phyloP scores from a whole-genome alignment of 2,888 invertebrate species.

The Malacosoma neustria region DNA sequence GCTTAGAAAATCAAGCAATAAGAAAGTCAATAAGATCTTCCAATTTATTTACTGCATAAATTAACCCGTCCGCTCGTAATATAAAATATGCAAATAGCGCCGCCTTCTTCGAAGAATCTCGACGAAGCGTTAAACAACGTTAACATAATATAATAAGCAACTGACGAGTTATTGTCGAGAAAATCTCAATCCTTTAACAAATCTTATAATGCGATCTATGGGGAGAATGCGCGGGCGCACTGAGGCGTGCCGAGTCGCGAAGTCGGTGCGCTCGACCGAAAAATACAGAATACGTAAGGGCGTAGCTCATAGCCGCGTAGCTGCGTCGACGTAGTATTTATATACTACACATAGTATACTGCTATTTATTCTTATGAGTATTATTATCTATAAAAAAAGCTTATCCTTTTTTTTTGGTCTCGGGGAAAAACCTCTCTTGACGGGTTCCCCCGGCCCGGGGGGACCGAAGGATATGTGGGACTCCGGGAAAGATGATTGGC shows the following conservation, averaged over 20 bases:
- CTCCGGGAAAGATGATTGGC: too few species aligned
- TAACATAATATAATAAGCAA: background rate
- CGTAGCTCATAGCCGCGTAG: constrained; percentile 20
- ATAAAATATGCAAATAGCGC: background rate
- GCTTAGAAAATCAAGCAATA: too few species aligned
- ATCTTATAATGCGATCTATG: constrained; percentile 39
- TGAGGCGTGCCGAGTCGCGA: constrained; percentile 34
- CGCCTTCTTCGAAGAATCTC: background rate
- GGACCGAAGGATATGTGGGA: too few species aligned
- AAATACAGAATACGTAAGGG: constrained; percentile 29
- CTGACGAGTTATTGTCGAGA: constrained; percentile 12
- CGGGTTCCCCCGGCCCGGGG: too few species aligned
- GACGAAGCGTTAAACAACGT: background rate
- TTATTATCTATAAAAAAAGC: too few species aligned
- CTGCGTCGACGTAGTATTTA: constrained; percentile 9
- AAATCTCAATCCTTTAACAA: constrained; percentile 39
- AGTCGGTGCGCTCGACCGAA: constrained; percentile 30
- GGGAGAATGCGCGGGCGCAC: constrained; percentile 26
- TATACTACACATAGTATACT: too few species aligned
- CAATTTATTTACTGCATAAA: background rate
- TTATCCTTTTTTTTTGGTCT: too few species aligned
- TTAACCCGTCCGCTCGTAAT: constrained; percentile 1
- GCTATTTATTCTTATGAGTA: too few species aligned
- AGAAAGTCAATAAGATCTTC: too few species aligned
- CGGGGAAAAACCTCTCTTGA: too few species aligned